A percentile compares a stretch with the other conserved stretches of the same genome.
Evolutionary conservation across 2,113 vertebrate species (phyloP).

Genomic region (Crotalus helleri): DNA sequence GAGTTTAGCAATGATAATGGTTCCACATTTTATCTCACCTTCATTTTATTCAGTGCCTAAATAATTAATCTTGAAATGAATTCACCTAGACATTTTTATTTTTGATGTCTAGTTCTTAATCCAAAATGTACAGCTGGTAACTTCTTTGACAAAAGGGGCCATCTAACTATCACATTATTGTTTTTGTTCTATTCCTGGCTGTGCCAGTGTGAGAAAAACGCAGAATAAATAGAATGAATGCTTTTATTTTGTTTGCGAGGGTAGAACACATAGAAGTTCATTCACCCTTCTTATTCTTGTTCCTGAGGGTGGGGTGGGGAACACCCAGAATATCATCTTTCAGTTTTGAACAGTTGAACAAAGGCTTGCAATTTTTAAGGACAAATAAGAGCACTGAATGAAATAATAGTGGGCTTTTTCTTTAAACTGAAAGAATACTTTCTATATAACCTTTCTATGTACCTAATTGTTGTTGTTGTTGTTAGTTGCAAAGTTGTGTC

Average conservation of each 20-base stretch:
- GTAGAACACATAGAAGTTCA: constrained; percentile 23
- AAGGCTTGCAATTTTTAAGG: not conserved
- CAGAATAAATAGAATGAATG: constrained; percentile 32
- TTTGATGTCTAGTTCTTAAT: not conserved
- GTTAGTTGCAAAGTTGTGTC: no score
- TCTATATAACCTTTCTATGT: not conserved
- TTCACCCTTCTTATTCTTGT: not conserved
- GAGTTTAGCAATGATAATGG: not conserved
- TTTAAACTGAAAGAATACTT: constrained; percentile 13
- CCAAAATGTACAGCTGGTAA: not conserved
- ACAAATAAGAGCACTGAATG: not conserved
- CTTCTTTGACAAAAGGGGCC: not conserved
- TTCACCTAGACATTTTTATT: not conserved
- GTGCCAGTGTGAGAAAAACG: constrained; percentile 41
- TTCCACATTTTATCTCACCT: not conserved
- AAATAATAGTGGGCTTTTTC: not conserved
- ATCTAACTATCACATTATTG: not conserved
- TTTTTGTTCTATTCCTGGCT: constrained; percentile 18
- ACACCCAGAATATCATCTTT: constrained; percentile 29
- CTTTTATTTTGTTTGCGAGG: constrained; percentile 30
- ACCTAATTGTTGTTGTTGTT: not conserved
- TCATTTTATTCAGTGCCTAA: not conserved
- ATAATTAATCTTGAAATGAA: not conserved
- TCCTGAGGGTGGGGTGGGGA: not conserved
- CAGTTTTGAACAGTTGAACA: constrained; percentile 27